A percentile compares a stretch with the other conserved stretches of the same genome.
These are phyloP conservation scores for Nasonia longicornis DNA, from an alignment of 1,140 invertebrate species.

Conservation along the genomic window DNA sequence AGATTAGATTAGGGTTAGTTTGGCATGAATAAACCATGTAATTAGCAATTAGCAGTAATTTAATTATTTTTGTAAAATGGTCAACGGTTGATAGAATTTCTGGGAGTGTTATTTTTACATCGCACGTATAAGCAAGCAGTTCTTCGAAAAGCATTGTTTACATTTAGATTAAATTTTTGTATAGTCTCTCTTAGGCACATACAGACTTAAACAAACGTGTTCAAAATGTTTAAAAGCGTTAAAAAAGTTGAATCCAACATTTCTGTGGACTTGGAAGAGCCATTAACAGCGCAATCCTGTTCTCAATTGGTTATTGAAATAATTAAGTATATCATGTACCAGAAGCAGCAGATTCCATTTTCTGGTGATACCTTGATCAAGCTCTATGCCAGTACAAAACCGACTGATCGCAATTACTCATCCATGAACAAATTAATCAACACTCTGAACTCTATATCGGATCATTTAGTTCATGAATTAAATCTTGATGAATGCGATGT, in stretches of 20 bases:
- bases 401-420: constrained; percentile 56
- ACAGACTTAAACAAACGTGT: background rate
- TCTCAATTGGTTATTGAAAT: constrained; percentile 61
- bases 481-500: constrained; percentile 55
- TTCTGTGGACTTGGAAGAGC: constrained; percentile 60
- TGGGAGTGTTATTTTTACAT: no score
- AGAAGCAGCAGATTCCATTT: constrained; percentile 66
- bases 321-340: constrained; percentile 64
- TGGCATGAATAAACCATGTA: no score
- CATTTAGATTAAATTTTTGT: no score
- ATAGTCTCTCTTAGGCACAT: no score
- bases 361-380: constrained; percentile 59
- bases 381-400: constrained; percentile 53
- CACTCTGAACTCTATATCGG: constrained; percentile 55
- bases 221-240: constrained; percentile 52
- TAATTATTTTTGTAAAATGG: no score
- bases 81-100: no score
- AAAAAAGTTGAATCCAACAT: constrained; percentile 55
- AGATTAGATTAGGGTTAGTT: no score
- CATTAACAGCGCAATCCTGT: constrained; percentile 61
- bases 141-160: no score
- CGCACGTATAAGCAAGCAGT: no score
- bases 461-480: constrained; percentile 59
- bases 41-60: no score
- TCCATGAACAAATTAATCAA: constrained; percentile 55